phyloP scores from a whole-genome alignment of 2,888 invertebrate species.

The Drosophila trichaetosa region DNA sequence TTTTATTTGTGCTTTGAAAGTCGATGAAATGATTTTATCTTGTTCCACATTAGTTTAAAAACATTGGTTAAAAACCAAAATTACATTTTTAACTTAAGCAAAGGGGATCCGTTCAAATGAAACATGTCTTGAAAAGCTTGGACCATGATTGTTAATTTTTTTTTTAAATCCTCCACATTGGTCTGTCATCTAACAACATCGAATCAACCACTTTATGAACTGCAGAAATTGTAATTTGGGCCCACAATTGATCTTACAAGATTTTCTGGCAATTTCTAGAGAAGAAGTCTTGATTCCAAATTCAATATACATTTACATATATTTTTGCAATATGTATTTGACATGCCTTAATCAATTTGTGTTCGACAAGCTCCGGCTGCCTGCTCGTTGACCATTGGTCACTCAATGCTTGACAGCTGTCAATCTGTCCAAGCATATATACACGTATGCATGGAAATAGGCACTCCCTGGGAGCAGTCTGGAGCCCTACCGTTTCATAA shows the following conservation, averaged over 20 bases:
- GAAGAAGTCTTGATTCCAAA: not conserved
- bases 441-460: slow-evolving; percentile 2
- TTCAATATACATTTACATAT: not conserved
- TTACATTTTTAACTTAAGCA: not conserved
- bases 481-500: slow-evolving; percentile 17
- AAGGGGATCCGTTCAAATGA: no score
- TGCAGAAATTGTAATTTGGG: no score
- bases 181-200: no score
- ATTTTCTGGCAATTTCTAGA: no score
- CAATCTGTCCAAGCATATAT: slow-evolving; percentile 40
- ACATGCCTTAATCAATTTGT: slow-evolving; percentile 5
- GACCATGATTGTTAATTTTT: no score
- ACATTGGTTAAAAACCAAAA: no score
- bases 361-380: not conserved
- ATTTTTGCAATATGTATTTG: no score
- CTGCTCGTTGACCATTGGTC: slow-evolving; percentile 18
- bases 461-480: slow-evolving; percentile 22
- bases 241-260: no score
- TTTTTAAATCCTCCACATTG: no score
- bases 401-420: slow-evolving; percentile 64
- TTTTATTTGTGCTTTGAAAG: not conserved
- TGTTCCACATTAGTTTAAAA: no score
- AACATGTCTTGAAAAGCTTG: no score
- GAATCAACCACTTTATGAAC: no score
- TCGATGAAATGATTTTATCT: not conserved